Percentiles rank a stretch among this genome's conserved stretches.
These are phyloP conservation scores for Ectobius pallidus DNA, from an alignment of 2,888 invertebrate genomes.

Conservation along the genomic window DNA sequence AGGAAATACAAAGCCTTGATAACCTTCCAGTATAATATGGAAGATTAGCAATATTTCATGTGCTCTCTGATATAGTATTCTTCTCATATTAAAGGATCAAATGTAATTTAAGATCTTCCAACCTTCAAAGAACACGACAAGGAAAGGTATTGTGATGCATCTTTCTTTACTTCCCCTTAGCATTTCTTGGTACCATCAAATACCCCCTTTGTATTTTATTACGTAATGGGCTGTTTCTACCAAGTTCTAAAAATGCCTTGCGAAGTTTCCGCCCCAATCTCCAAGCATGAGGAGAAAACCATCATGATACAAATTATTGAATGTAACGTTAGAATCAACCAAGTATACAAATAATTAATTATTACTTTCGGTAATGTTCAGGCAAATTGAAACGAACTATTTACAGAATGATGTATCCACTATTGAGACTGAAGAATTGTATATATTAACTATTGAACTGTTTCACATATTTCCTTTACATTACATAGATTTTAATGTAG, in stretches of 20 bases:
- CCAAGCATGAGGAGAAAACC: too few species aligned
- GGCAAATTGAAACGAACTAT: too few species aligned
- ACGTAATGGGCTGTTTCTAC: neutral
- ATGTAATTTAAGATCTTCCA: slow-evolving; percentile 1
- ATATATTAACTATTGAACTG: too few species aligned
- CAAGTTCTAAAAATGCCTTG: neutral
- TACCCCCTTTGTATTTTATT: neutral
- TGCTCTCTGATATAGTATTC: neutral
- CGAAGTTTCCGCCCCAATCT: neutral
- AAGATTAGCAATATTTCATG: neutral
- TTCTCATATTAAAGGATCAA: neutral
- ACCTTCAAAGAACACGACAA: slow-evolving; percentile 8
- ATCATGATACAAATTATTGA: too few species aligned
- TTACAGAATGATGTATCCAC: too few species aligned
- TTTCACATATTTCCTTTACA: too few species aligned
- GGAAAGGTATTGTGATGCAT: neutral
- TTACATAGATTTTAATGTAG: too few species aligned
- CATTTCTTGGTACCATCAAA: neutral
- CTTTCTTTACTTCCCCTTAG: neutral
- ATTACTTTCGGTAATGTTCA: too few species aligned
- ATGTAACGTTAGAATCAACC: too few species aligned
- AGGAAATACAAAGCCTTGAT: too few species aligned
- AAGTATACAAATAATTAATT: too few species aligned
- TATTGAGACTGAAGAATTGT: too few species aligned
- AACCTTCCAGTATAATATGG: neutral